Percentiles rank a stretch among this genome's conserved stretches.
Conservation (phyloP, 2,113 vertebrate species). For the Pelmatolapia mariae region DNA sequence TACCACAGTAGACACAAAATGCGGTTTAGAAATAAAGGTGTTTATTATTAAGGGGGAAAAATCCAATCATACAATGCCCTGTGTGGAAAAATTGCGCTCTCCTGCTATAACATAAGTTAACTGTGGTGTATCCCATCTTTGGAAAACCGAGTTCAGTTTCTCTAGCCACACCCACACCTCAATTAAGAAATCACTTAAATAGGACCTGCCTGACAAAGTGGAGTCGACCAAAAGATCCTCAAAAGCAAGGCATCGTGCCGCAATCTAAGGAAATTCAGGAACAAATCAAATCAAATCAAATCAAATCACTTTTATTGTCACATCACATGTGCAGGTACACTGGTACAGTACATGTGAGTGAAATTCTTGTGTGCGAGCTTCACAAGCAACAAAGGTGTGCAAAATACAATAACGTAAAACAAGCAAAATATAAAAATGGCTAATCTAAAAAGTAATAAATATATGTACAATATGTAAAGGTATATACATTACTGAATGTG, state of each 20-base stretch:
- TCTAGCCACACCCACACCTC: neutral
- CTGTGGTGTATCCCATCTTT: neutral
- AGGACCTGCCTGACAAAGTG: neutral
- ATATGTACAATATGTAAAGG: too few relatives aligned
- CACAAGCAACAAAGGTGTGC: too few relatives aligned
- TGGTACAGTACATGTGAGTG: too few relatives aligned
- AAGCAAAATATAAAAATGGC: too few relatives aligned
- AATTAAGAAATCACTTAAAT: neutral
- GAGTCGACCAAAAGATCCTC: neutral
- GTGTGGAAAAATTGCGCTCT: neutral
- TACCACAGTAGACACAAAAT: neutral
- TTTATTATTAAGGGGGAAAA: neutral
- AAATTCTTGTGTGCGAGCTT: too few relatives aligned
- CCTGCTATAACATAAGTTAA: neutral
- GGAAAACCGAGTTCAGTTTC: rapidly evolving
- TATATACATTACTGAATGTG: too few relatives aligned
- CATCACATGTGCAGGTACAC: too few relatives aligned
- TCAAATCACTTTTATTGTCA: too few relatives aligned
- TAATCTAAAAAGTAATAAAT: too few relatives aligned
- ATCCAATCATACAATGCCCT: neutral
- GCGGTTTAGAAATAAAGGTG: neutral
- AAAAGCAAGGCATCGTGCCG: neutral
- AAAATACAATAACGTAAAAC: too few relatives aligned
- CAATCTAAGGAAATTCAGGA: neutral
- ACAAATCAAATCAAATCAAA: too few relatives aligned